Percentiles rank a stretch among this genome's conserved stretches.
Conservation (phyloP, 1,140 invertebrate genomes). For the Atta cephalotes region DNA sequence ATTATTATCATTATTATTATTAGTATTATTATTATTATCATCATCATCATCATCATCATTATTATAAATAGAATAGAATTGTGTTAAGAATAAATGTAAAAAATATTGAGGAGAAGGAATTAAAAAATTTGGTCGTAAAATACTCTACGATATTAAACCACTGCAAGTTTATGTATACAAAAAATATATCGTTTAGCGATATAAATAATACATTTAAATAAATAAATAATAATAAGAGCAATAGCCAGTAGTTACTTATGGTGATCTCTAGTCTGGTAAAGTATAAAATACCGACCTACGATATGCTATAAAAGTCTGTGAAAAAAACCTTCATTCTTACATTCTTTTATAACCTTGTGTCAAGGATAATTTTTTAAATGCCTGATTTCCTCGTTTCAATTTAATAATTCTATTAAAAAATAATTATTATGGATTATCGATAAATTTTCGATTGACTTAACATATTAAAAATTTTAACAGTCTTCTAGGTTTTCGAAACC, state of each 20-base stretch:
- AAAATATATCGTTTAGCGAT: background rate
- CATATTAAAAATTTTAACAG: conserved; percentile 1
- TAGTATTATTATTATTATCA: background rate
- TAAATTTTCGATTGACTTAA: background rate
- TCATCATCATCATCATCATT: background rate
- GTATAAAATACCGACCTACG: conserved; percentile 7
- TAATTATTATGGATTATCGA: background rate
- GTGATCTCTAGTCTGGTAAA: conserved; percentile 31
- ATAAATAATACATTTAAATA: background rate
- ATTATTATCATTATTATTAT: conserved; percentile 20
- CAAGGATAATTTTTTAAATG: conserved; percentile 43
- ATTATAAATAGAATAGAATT: conserved; percentile 37
- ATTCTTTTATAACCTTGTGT: conserved; percentile 36
- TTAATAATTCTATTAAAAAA: background rate
- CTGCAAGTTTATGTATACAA: background rate
- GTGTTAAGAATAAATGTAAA: background rate
- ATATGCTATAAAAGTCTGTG: conserved; percentile 57
- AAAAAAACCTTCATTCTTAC: conserved; percentile 32
- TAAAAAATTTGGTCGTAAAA: background rate
- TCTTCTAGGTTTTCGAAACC: background rate
- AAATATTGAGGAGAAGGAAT: background rate
- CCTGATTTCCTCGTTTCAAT: conserved; percentile 60
- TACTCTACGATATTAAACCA: background rate
- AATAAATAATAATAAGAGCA: background rate
- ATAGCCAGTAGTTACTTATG: background rate